These are phyloP conservation scores for Rostratula benghalensis DNA, from an alignment of 2,113 vertebrate species.

Conservation along the genomic window DNA sequence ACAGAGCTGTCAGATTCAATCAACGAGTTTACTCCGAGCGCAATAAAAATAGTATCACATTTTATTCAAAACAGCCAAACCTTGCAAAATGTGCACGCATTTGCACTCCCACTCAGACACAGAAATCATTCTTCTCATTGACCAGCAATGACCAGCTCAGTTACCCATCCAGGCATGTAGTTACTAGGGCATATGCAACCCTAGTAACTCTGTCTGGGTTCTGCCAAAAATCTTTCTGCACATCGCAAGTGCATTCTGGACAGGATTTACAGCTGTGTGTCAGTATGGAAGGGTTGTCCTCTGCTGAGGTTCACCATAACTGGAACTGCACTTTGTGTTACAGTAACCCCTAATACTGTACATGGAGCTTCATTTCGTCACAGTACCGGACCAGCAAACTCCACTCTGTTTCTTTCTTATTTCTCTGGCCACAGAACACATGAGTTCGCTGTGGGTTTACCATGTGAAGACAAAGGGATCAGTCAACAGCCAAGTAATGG, in stretches of 20 bases:
- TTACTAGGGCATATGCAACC: not conserved
- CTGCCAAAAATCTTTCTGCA: not conserved
- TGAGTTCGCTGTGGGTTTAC: slow-evolving; percentile 42
- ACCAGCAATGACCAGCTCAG: not conserved
- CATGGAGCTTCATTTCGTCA: not conserved
- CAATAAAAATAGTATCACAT: not conserved
- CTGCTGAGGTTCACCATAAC: not conserved
- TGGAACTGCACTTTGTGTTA: not conserved
- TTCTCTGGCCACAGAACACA: slow-evolving; percentile 35
- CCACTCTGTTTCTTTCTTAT: slow-evolving; percentile 26
- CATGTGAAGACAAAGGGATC: slow-evolving; percentile 49
- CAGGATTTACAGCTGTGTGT: not conserved
- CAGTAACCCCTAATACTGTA: not conserved
- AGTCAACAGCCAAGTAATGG: slow-evolving; percentile 46
- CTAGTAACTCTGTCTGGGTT: not conserved
- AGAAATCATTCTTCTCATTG: not conserved
- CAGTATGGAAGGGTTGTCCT: not conserved
- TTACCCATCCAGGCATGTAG: not conserved
- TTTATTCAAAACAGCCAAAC: not conserved
- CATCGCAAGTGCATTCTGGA: not conserved
- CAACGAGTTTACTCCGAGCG: slow-evolving; percentile 2
- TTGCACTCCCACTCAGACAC: not conserved
- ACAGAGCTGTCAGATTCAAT: slow-evolving; percentile 17
- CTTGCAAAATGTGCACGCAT: not conserved
- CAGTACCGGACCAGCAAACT: not conserved